Percentiles rank a stretch among this genome's conserved stretches.
phyloP scores from a whole-genome alignment of 2,888 invertebrate genomes.

The Chloromyia formosa region DNA sequence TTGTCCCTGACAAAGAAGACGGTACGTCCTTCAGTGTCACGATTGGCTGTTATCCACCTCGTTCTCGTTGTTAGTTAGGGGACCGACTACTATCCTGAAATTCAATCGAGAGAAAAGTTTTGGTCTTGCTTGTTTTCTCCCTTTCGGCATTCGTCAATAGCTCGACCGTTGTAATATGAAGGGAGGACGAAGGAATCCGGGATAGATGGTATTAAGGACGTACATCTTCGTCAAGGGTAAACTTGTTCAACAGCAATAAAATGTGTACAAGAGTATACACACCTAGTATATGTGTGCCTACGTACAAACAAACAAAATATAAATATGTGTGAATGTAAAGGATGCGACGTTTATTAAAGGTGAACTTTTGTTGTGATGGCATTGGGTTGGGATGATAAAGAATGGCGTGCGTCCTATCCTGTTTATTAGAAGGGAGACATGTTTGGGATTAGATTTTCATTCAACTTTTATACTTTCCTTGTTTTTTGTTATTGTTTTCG shows the following conservation, averaged over 20 bases:
- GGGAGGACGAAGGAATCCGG: neutral
- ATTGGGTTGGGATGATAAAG: too few relatives aligned
- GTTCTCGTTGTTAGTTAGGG: constrained; percentile 2
- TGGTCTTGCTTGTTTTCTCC: constrained; percentile 9
- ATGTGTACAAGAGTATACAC: too few relatives aligned
- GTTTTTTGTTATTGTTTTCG: too few relatives aligned
- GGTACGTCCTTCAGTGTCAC: constrained; percentile 12
- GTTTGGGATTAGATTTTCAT: too few relatives aligned
- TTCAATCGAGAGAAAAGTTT: constrained; percentile 17
- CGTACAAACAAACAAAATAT: neutral
- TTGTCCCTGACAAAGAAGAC: constrained; percentile 7
- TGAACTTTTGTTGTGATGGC: constrained; percentile 6
- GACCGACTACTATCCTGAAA: neutral
- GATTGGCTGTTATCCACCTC: constrained; percentile 31
- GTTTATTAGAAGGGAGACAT: too few relatives aligned
- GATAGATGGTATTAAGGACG: neutral
- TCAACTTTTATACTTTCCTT: too few relatives aligned
- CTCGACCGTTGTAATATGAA: neutral
- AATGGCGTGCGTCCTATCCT: too few relatives aligned
- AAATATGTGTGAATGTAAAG: neutral
- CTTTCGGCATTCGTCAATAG: neutral
- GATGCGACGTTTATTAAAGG: constrained; percentile 16
- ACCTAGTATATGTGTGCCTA: too few relatives aligned
- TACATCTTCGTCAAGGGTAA: constrained; percentile 23
- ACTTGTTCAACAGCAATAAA: neutral